phyloP scores from a whole-genome alignment of 1,140 invertebrate genomes.

The Musca domestica region DNA sequence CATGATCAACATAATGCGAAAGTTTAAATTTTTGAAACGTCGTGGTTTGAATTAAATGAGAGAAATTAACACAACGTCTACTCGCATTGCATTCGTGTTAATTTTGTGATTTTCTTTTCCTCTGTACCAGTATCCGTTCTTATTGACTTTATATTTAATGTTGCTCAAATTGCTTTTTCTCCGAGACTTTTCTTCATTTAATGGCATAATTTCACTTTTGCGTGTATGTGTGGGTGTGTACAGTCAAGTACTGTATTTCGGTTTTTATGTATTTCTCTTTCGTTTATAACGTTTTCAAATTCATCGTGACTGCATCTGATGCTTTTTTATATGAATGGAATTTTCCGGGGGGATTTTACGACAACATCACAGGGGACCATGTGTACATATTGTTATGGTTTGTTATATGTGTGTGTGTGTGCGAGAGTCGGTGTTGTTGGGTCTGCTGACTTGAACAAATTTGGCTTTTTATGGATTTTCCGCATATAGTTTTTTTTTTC shows the following conservation, averaged over 20 bases:
- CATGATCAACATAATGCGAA: slow-evolving; percentile 51
- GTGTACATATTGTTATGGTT: slow-evolving; percentile 7
- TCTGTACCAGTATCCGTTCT: neutral
- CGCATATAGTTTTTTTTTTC: neutral
- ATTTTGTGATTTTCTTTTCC: too few relatives aligned
- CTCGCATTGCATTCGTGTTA: too few relatives aligned
- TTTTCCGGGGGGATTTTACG: too few relatives aligned
- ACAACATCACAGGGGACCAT: neutral
- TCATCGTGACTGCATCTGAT: slow-evolving; percentile 10
- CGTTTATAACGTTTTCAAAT: neutral
- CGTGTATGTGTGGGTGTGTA: too few relatives aligned
- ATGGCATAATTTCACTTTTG: too few relatives aligned
- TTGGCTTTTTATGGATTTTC: too few relatives aligned
- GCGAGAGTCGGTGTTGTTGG: neutral
- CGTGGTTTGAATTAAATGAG: too few relatives aligned
- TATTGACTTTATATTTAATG: neutral
- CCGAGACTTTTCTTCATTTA: too few relatives aligned
- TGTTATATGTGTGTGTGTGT: neutral
- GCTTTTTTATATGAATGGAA: neutral
- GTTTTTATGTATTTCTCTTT: neutral
- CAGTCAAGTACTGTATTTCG: too few relatives aligned
- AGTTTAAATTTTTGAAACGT: too few relatives aligned
- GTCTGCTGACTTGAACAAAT: too few relatives aligned
- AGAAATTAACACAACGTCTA: too few relatives aligned
- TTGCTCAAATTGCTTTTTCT: neutral